phyloP scores from a whole-genome alignment of 2,113 vertebrate species.

The Merops nubicus region DNA sequence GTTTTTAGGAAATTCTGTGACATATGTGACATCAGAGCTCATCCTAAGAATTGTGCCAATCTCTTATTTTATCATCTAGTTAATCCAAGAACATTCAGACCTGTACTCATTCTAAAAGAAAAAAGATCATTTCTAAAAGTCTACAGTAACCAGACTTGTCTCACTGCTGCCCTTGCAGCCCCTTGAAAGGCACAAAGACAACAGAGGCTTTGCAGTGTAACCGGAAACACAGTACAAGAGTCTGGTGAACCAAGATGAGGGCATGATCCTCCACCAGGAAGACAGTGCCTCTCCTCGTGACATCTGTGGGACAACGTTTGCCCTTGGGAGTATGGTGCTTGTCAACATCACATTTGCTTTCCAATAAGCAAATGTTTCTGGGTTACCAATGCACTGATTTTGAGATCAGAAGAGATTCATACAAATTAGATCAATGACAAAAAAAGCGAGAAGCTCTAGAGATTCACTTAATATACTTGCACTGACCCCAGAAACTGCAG shows the following conservation, averaged over 20 bases:
- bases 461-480: neutral
- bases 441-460: neutral
- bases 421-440: neutral
- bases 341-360: neutral
- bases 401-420: neutral
- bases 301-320: fast-evolving
- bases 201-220: neutral
- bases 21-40: neutral
- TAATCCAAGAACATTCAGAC: neutral
- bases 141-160: neutral
- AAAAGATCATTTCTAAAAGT: neutral
- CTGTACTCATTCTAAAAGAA: too few species aligned
- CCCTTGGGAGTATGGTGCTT: fast-evolving
- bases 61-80: neutral
- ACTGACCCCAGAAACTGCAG: neutral
- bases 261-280: neutral
- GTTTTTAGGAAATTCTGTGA: neutral
- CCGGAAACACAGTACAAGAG: neutral
- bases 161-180: neutral
- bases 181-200: neutral
- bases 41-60: neutral
- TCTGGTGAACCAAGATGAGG: neutral
- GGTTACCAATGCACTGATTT: neutral
- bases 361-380: fast-evolving
- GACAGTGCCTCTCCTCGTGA: neutral